phyloP scores from a whole-genome alignment of 2,113 vertebrate genomes.

The Elephantulus edwardii region DNA sequence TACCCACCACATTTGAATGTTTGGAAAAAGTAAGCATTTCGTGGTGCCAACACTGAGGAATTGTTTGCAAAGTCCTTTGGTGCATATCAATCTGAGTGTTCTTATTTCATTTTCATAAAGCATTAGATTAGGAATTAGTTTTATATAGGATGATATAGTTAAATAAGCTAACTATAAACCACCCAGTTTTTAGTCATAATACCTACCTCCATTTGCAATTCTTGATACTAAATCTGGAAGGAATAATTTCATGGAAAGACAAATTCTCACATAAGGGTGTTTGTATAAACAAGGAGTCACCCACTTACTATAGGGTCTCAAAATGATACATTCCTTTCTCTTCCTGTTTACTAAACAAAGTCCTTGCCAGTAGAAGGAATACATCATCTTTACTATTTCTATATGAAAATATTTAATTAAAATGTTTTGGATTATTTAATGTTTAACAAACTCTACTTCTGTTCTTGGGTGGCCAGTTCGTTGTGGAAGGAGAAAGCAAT shows the following conservation, averaged over 20 bases:
- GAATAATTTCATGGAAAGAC: conserved; percentile 46
- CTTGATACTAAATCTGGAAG: conserved; percentile 25
- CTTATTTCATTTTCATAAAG: conserved; percentile 25
- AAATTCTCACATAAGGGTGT: neutral
- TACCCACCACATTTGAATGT: neutral
- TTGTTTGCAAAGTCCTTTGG: conserved; percentile 4
- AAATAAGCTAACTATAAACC: conserved; percentile 38
- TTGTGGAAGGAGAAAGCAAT: neutral
- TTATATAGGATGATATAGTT: neutral
- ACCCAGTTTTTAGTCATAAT: neutral
- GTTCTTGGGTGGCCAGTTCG: conserved; percentile 29
- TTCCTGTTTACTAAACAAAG: conserved; percentile 29
- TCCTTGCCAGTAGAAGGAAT: neutral
- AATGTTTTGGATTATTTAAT: conserved; percentile 24
- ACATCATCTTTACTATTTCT: conserved; percentile 32
- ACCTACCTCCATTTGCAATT: conserved; percentile 21
- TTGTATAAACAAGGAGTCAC: conserved; percentile 43
- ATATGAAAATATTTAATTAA: conserved; percentile 29
- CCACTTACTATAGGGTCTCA: neutral
- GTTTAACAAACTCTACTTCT: neutral
- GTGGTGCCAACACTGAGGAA: neutral
- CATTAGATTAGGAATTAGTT: conserved; percentile 37
- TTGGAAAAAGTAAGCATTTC: neutral
- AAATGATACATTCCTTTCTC: neutral
- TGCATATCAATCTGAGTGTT: neutral